Conservation (phyloP, 1,140 invertebrate species). For the Triops cancriformis region DNA sequence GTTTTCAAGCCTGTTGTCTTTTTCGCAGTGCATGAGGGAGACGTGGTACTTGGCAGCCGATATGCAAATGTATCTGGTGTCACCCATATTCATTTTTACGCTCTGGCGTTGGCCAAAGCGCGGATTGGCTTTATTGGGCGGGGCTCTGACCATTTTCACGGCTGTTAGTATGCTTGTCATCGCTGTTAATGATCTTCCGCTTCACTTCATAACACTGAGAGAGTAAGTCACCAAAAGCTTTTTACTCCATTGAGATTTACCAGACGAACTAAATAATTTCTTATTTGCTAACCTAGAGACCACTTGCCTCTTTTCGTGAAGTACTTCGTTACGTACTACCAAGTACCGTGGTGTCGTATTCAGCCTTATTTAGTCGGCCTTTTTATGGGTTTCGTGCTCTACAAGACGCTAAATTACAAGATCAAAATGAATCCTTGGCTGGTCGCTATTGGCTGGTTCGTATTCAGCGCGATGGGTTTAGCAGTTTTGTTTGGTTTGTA, state of each 20-base stretch:
- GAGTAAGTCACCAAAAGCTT: no score
- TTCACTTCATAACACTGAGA: slow-evolving; percentile 28
- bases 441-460: slow-evolving; percentile 47
- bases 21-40: slow-evolving; percentile 75
- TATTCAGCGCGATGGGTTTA: slow-evolving; percentile 42
- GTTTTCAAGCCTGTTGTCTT: no score
- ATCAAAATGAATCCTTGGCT: background rate
- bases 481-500: slow-evolving; percentile 50
- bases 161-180: slow-evolving; percentile 25
- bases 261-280: no score
- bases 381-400: slow-evolving; percentile 18
- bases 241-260: no score
- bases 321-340: slow-evolving; percentile 37
- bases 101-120: slow-evolving; percentile 32
- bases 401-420: slow-evolving; percentile 17
- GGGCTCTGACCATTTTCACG: slow-evolving; percentile 28
- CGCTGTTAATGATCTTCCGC: slow-evolving; percentile 25
- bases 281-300: no score
- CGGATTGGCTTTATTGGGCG: slow-evolving; percentile 29
- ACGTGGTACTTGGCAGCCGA: slow-evolving; percentile 77
- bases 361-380: slow-evolving; percentile 34
- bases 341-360: slow-evolving; percentile 50
- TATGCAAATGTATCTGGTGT: slow-evolving; percentile 66
- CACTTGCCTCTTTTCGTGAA: no score
- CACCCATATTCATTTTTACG: slow-evolving; percentile 60